A percentile compares a stretch with the other conserved stretches of the same genome.
Conservation (phyloP, 2,113 vertebrate genomes). For the Pygathrix nemaeus region DNA sequence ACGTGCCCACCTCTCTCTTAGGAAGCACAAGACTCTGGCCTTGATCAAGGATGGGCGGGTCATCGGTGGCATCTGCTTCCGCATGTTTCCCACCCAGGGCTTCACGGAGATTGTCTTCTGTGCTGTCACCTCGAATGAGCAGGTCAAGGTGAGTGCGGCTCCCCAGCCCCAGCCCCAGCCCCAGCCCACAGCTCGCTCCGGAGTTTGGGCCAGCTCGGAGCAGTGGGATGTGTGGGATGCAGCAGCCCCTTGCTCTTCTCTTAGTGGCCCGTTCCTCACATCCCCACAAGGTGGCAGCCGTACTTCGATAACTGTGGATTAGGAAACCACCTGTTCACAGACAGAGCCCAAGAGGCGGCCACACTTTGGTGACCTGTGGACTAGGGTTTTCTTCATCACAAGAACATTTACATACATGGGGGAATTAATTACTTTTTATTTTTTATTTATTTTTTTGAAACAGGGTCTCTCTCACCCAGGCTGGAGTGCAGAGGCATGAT, state of each 20-base stretch:
- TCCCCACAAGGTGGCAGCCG: constrained; percentile 45
- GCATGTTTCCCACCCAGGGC: constrained; percentile 99
- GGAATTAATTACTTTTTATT: neutral
- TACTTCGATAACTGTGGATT: neutral
- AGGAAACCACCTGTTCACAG: neutral
- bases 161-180: neutral
- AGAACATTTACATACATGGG: neutral
- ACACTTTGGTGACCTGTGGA: neutral
- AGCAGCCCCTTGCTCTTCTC: neutral
- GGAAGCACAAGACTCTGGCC: constrained; percentile 98
- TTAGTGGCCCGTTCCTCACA: neutral
- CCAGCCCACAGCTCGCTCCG: neutral
- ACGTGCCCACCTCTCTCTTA: constrained; percentile 69
- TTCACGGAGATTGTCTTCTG: constrained; percentile 99
- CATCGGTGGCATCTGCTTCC: constrained; percentile 98
- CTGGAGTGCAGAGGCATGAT: no score
- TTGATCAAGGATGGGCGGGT: constrained; percentile 98
- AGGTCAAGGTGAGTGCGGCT: constrained; percentile 92
- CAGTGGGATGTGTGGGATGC: accelerated
- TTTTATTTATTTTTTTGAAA: no score
- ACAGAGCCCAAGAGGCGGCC: neutral
- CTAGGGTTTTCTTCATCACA: neutral
- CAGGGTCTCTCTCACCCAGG: no score
- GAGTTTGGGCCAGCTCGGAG: neutral
- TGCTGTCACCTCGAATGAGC: constrained; percentile 98